Evolutionary conservation across 2,888 invertebrate genomes (phyloP), one percentile per base, ranked within the genome.

Genomic region (Aethes cnicana): DNA sequence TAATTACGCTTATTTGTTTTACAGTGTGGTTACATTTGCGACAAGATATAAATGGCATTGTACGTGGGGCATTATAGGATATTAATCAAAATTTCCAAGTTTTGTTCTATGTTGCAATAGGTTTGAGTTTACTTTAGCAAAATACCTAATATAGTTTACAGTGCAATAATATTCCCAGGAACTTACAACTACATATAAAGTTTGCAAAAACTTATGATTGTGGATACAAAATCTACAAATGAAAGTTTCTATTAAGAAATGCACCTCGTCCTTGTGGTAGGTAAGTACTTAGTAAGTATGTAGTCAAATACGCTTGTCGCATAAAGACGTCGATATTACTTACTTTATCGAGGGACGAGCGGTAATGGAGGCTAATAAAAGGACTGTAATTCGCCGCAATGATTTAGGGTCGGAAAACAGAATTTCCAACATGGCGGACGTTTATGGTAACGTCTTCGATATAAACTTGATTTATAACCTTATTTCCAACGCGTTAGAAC

Each of bases 341-440:
- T 20, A 28, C 17, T 23, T 8, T 36, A 36, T 25, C 32, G 58
- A 55, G n/a, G n/a, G n/a, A 68, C 71, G 62, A 39, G 32, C 60
- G 62, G 62, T 69, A 66, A 66, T 64, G 48, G 54, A 62, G 54
- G 54, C 55, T 68, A 71, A 74, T 74, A 72, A 72, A 72, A 68
- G 66, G 62, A 63, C 65, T 68, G 68, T 68, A 68, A 70, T 72
- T 66, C 69, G 56, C 62, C 42, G 48, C 59, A 55, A 68, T 74
- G 74, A 74, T 74, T 73, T 72, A 73, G 69, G 66, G 68, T 67
- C 66, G 72, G 67, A 62, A 70, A 74, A 72, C 63, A 49, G 55
- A 66, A 58, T 67, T 68, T 63, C 66, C 63, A 66, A 65, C 46
- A 68, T 70, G 65, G 61, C 68, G 32, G 57, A 66, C 66, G 55